phyloP scores from a whole-genome alignment of 2,113 vertebrate species.

The Paradoxurus hermaphroditus region DNA sequence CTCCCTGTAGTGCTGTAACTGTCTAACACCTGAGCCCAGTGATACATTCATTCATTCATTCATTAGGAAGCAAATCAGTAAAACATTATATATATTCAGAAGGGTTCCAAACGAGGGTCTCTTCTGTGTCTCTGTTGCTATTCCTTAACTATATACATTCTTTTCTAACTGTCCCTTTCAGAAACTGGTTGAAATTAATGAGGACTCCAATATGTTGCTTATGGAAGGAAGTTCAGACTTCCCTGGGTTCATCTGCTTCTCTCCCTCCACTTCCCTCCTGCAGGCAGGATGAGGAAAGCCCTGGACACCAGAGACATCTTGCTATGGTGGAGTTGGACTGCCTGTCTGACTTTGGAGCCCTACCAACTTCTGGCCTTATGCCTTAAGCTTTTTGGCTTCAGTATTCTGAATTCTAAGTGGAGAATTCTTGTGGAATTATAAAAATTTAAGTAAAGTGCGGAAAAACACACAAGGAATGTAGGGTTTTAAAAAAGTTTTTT shows the following conservation, averaged over 20 bases:
- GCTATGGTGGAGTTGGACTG: fast-evolving
- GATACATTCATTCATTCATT: neutral
- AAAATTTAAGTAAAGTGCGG: neutral
- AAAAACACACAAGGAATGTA: no score
- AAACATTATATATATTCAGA: neutral
- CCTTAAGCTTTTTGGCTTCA: neutral
- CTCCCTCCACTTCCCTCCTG: neutral
- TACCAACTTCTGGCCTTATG: neutral
- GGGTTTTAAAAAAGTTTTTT: no score
- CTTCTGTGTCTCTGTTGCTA: neutral
- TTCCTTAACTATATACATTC: neutral
- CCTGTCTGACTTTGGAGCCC: neutral
- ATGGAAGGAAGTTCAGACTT: neutral
- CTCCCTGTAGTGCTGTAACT: neutral
- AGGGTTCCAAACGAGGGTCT: neutral
- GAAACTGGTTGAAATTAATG: neutral
- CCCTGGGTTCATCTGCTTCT: neutral
- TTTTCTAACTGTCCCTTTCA: neutral
- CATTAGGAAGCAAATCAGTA: neutral
- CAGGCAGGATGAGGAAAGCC: no score
- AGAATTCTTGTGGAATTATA: neutral
- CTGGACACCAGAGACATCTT: fast-evolving
- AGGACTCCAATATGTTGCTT: neutral
- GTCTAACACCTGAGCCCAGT: neutral
- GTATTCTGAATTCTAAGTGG: neutral